Conservation (phyloP, 2,113 vertebrate species). For the Ifrita kowaldi region DNA sequence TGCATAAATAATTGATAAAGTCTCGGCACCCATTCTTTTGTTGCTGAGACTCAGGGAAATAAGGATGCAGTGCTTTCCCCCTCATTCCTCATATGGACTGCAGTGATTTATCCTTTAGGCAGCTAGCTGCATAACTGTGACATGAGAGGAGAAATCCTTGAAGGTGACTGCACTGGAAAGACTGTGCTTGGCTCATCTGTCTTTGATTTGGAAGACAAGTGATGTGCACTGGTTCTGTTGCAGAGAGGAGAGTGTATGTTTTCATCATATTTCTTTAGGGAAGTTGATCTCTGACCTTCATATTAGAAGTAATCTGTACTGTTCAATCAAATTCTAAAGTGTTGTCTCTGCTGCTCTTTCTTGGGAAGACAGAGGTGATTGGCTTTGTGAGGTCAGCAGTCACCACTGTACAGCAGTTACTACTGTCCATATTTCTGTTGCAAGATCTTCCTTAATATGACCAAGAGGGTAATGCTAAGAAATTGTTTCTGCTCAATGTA, state of each 20-base stretch:
- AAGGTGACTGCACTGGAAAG: not conserved
- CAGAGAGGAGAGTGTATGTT: not conserved
- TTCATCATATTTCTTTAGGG: not conserved
- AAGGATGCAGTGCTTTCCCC: not conserved
- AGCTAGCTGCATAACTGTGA: not conserved
- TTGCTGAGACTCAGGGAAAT: not conserved
- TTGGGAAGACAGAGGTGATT: not conserved
- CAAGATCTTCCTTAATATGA: not conserved
- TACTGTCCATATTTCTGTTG: not conserved
- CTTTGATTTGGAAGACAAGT: not conserved
- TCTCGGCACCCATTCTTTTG: not conserved
- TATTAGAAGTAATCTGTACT: not conserved
- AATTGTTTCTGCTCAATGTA: not conserved
- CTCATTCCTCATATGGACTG: not conserved
- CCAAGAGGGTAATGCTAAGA: not conserved
- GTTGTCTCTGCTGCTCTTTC: not conserved
- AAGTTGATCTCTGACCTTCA: not conserved
- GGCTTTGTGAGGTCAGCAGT: not conserved
- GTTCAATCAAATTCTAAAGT: not conserved
- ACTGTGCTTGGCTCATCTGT: not conserved
- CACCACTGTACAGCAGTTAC: not conserved
- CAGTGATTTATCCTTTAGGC: not conserved
- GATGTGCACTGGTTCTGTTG: not conserved
- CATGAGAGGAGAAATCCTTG: not conserved
- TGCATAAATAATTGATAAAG: constrained; percentile 20